Evolutionary conservation across 2,797 vertebrate species (phyloP).

Genomic region (Arctocebus calabarensis): DNA sequence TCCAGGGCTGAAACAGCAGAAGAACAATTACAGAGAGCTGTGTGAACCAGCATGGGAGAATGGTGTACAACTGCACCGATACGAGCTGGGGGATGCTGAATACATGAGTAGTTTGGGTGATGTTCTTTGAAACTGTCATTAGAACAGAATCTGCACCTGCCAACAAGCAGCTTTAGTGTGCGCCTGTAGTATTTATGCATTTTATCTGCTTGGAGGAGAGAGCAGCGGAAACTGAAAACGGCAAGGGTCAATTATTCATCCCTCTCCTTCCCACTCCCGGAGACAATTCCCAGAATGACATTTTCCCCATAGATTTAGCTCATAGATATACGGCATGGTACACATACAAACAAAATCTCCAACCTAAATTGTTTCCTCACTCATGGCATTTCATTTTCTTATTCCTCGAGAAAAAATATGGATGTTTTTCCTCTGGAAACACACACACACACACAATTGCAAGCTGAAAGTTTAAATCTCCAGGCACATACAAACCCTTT

Average conservation of each 20-base stretch:
- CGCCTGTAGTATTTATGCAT: neutral
- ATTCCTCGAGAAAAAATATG: conserved; percentile 44
- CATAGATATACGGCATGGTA: neutral
- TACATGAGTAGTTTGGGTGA: neutral
- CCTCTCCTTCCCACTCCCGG: conserved; percentile 35
- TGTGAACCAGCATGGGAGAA: neutral
- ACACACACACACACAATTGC: conserved; percentile 17
- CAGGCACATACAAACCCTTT: neutral
- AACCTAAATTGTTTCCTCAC: conserved; percentile 31
- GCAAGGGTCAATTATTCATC: conserved; percentile 52
- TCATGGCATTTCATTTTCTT: conserved; percentile 53
- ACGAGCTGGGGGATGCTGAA: neutral
- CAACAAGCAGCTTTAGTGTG: neutral
- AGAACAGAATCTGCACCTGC: conserved; percentile 17
- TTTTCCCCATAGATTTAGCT: conserved; percentile 70
- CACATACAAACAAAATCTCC: conserved; percentile 28
- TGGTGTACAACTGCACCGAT: neutral
- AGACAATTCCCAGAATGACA: conserved; percentile 71
- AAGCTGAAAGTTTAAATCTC: conserved; percentile 66
- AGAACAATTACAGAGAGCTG: neutral
- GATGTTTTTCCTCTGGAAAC: neutral
- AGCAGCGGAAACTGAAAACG: conserved; percentile 42
- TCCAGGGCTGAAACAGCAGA: neutral
- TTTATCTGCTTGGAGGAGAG: conserved; percentile 33
- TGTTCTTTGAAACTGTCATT: conserved; percentile 23